Evolutionary conservation across 2,888 invertebrate genomes (phyloP).

Genomic region (Oegoconia quadripuncta): DNA sequence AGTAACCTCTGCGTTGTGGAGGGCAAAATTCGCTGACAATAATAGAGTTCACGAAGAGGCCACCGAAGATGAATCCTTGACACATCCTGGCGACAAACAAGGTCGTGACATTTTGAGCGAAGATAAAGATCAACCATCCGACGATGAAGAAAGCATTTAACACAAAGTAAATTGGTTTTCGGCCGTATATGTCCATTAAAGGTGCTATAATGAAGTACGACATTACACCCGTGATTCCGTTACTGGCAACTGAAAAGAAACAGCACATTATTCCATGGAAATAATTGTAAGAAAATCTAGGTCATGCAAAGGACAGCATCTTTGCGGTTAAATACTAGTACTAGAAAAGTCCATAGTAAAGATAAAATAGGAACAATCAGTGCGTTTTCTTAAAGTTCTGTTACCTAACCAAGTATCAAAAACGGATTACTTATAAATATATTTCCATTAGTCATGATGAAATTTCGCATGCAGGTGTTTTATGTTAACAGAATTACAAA

Average conservation of each 20-base stretch:
- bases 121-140: background rate
- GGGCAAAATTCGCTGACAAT: constrained; percentile 31
- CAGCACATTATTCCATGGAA: background rate
- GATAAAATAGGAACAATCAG: too few species aligned
- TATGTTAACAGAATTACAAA: too few species aligned
- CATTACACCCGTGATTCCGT: background rate
- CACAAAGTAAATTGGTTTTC: background rate
- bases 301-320: too few species aligned
- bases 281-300: background rate
- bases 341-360: too few species aligned
- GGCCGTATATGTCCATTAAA: background rate
- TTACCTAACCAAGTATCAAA: too few species aligned
- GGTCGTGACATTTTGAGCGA: background rate
- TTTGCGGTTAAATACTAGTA: too few species aligned
- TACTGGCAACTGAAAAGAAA: constrained; percentile 33
- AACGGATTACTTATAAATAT: too few species aligned
- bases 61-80: background rate
- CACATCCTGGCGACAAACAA: background rate
- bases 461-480: too few species aligned
- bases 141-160: background rate
- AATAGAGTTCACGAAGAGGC: background rate
- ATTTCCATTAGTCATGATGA: too few species aligned
- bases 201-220: background rate
- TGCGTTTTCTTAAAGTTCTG: too few species aligned
- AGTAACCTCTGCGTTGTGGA: constrained; percentile 38